Evolutionary conservation across 2,888 invertebrate genomes (phyloP).

Genomic region (Oegoconia quadripuncta): DNA sequence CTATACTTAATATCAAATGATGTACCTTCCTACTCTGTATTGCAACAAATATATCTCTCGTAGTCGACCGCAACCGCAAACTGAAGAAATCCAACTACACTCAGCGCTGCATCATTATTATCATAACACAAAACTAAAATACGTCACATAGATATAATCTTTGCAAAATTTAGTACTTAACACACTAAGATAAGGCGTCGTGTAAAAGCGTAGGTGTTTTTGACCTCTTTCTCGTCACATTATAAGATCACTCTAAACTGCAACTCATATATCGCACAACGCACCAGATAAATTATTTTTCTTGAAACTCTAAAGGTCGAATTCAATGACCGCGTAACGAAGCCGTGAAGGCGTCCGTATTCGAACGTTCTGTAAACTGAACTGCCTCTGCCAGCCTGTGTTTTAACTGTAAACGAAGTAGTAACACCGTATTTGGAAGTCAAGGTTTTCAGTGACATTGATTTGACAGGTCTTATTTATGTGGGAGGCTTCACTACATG

Average conservation of each 20-base stretch:
- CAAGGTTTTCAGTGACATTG: slow-evolving; percentile 20
- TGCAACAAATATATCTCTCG: slow-evolving; percentile 38
- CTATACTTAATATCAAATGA: slow-evolving; percentile 1
- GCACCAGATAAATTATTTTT: slow-evolving; percentile 25
- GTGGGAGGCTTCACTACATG: slow-evolving; percentile 1
- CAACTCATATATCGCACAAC: slow-evolving; percentile 17
- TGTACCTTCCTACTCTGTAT: background rate
- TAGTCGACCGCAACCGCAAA: slow-evolving; percentile 52
- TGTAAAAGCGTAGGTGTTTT: background rate
- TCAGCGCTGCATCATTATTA: slow-evolving; percentile 53
- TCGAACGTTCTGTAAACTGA: slow-evolving; percentile 41
- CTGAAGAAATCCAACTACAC: slow-evolving; percentile 50
- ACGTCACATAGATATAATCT: slow-evolving; percentile 34
- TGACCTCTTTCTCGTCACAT: background rate
- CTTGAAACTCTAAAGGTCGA: slow-evolving; percentile 31
- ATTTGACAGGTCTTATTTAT: slow-evolving; percentile 9
- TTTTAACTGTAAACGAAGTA: slow-evolving; percentile 22
- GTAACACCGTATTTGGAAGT: slow-evolving; percentile 22
- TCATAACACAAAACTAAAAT: slow-evolving; percentile 63
- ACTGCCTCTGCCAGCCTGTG: slow-evolving; percentile 46
- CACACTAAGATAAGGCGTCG: slow-evolving; percentile 7
- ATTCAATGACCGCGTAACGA: slow-evolving; percentile 24
- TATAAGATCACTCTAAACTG: slow-evolving; percentile 6
- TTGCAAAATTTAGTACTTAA: slow-evolving; percentile 24
- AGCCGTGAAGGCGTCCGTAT: slow-evolving; percentile 39